Evolutionary conservation across 92 coral and sea anemone species (phyloP).

Genomic region (Montipora capitata): DNA sequence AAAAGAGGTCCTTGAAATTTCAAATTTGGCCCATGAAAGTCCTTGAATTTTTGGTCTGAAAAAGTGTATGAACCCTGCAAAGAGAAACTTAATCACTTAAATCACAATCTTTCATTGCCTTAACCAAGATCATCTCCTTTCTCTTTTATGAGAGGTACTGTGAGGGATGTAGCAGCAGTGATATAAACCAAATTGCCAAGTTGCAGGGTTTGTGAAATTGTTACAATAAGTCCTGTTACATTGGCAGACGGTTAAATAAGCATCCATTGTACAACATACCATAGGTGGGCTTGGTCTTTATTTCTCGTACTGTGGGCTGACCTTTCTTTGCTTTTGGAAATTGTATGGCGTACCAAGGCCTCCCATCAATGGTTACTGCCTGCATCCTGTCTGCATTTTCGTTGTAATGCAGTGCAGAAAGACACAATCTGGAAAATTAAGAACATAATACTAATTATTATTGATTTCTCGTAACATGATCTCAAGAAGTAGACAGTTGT

Average conservation of each 20-base stretch:
- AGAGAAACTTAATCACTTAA: too few relatives aligned
- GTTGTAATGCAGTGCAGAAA: constrained; percentile 74
- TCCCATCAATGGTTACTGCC: constrained; percentile 64
- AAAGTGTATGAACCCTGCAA: too few relatives aligned
- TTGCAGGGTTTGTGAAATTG: neutral
- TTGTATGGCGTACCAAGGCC: constrained; percentile 50
- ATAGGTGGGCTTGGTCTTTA: constrained; percentile 64
- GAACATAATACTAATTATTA: neutral
- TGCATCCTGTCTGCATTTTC: constrained; percentile 77
- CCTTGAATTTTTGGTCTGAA: too few relatives aligned
- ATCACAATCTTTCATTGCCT: too few relatives aligned
- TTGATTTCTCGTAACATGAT: neutral
- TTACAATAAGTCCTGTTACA: neutral
- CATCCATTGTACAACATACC: constrained; percentile 22
- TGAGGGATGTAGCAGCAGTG: too few relatives aligned
- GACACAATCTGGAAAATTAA: constrained; percentile 53
- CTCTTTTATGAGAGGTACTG: too few relatives aligned
- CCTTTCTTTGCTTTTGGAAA: constrained; percentile 71
- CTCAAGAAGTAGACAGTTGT: neutral
- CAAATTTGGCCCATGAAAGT: too few relatives aligned
- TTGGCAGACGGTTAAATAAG: too few relatives aligned
- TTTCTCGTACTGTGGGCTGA: constrained; percentile 40
- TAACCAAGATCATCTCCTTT: too few relatives aligned
- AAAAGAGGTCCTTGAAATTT: too few relatives aligned
- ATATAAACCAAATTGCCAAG: too few relatives aligned